Evolutionary conservation across 2,797 vertebrate species (phyloP).

Genomic region (Sebastes nivosus): DNA sequence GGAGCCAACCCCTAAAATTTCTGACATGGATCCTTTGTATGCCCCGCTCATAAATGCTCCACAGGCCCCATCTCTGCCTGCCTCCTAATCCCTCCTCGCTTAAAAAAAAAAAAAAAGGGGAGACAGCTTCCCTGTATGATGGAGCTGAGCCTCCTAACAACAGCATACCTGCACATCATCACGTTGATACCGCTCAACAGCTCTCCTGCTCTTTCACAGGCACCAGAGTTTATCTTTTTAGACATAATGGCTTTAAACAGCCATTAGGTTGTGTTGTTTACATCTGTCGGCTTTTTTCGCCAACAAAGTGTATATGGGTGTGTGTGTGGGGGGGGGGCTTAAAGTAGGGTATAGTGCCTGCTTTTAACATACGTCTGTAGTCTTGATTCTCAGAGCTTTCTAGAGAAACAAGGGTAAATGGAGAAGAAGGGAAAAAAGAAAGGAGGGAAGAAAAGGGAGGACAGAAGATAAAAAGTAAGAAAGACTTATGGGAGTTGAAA

Average conservation of each 20-base stretch:
- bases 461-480: background rate
- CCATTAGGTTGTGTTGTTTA: slow-evolving; percentile 80
- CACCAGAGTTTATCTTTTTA: slow-evolving; percentile 77
- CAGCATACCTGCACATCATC: slow-evolving; percentile 84
- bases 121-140: slow-evolving; percentile 54
- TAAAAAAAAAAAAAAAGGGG: slow-evolving; percentile 22
- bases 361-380: slow-evolving; percentile 64
- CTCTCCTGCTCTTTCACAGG: slow-evolving; percentile 71
- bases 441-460: background rate
- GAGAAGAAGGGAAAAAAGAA: background rate
- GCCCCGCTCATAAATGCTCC: slow-evolving; percentile 67
- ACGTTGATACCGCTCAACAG: slow-evolving; percentile 64
- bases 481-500: slow-evolving; percentile 13
- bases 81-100: slow-evolving; percentile 58
- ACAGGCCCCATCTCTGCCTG: slow-evolving; percentile 70
- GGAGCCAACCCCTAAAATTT: slow-evolving; percentile 56
- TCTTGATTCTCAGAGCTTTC: slow-evolving; percentile 47
- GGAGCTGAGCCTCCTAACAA: slow-evolving; percentile 58
- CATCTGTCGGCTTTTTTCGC: slow-evolving; percentile 56
- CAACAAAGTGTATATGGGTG: slow-evolving; percentile 50
- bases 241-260: slow-evolving; percentile 83
- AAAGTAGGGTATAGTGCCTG: slow-evolving; percentile 46
- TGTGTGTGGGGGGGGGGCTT: background rate
- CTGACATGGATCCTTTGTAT: slow-evolving; percentile 57
- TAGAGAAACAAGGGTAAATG: slow-evolving; percentile 17